A percentile compares a stretch with the other conserved stretches of the same genome.
These are phyloP conservation scores for Dromococcyx pavoninus DNA, from an alignment of 2,797 vertebrate genomes.

Conservation along the genomic window DNA sequence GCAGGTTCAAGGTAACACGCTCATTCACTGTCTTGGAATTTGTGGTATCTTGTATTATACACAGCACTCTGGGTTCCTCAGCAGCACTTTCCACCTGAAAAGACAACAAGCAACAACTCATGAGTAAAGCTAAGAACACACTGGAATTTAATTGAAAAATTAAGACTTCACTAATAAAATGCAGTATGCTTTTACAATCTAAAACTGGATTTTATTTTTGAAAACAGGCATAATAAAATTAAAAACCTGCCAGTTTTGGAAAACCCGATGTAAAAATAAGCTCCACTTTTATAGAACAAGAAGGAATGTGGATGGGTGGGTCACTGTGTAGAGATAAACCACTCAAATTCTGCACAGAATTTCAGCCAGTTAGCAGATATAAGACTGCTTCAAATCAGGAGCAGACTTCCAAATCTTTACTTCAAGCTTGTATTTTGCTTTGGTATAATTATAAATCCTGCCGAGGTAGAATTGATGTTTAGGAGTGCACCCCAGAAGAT, in stretches of 20 bases:
- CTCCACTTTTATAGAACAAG: not conserved
- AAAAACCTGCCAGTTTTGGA: not conserved
- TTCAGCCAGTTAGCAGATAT: not conserved
- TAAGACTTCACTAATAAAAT: not conserved
- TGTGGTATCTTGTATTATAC: conserved; percentile 97
- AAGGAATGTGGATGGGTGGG: not conserved
- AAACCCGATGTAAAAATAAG: not conserved
- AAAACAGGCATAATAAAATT: not conserved
- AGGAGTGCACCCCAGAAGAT: not conserved
- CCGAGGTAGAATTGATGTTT: not conserved
- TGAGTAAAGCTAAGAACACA: not conserved
- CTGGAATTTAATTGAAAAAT: not conserved
- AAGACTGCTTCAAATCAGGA: not conserved
- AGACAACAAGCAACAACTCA: not conserved
- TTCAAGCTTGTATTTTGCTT: not conserved
- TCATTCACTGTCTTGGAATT: conserved; percentile 91
- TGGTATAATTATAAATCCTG: not conserved
- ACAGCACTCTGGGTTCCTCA: conserved; percentile 95
- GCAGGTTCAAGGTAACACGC: conserved; percentile 92
- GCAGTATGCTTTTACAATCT: not conserved
- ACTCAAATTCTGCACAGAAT: not conserved
- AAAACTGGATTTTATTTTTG: not conserved
- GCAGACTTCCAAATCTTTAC: not conserved
- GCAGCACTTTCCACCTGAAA: conserved; percentile 96
- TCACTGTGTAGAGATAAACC: not conserved